Conservation (phyloP, 1,140 invertebrate species). For the Dufourea novaeangliae region DNA sequence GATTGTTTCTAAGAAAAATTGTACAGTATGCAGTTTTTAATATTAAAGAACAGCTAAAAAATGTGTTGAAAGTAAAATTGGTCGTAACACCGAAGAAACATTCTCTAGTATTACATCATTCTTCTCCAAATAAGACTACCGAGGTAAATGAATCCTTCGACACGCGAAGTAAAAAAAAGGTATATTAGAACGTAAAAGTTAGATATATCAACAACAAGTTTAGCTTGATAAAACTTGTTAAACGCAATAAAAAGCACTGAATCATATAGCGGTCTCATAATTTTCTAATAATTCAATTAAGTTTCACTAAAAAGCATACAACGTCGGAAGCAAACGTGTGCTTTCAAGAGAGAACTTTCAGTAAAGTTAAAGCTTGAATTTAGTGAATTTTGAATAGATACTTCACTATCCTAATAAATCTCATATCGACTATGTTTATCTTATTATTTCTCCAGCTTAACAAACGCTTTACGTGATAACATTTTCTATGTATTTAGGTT, state of each 20-base stretch:
- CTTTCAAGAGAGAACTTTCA: neutral
- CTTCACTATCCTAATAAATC: neutral
- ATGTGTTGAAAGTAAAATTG: neutral
- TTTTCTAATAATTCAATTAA: neutral
- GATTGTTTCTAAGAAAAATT: no score
- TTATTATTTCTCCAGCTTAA: neutral
- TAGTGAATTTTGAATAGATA: neutral
- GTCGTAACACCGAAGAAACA: neutral
- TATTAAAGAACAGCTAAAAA: neutral
- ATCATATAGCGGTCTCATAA: neutral
- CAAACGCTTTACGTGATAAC: neutral
- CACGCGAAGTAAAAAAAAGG: neutral
- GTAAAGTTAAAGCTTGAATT: neutral
- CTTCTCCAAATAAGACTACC: neutral
- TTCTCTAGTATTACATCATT: neutral
- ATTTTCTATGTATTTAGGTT: neutral
- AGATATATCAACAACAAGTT: no score
- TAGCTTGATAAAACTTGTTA: neutral
- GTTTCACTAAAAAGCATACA: neutral
- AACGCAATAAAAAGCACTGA: no score
- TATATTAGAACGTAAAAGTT: no score
- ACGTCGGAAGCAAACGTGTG: neutral
- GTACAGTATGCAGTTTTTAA: neutral
- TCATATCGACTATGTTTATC: neutral
- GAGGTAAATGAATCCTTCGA: neutral